Percentiles rank a stretch among this genome's conserved stretches.
phyloP scores from a whole-genome alignment of 2,888 invertebrate genomes.

The Coleophora deauratella region DNA sequence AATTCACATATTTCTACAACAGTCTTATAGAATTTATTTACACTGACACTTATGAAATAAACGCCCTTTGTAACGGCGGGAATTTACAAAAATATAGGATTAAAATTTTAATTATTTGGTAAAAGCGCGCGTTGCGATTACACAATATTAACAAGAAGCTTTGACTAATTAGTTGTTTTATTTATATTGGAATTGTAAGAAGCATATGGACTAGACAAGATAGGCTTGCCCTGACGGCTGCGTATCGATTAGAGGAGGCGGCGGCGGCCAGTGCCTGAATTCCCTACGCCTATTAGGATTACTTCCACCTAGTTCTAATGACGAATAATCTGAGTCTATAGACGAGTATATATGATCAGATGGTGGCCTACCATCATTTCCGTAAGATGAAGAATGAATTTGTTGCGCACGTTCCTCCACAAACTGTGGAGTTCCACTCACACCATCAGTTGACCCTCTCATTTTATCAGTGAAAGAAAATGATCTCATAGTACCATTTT shows the following conservation, averaged over 20 bases:
- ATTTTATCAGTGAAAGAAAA: constrained; percentile 74
- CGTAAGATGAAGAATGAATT: constrained; percentile 56
- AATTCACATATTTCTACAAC: constrained; percentile 70
- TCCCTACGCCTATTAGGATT: constrained; percentile 60
- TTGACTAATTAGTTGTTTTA: constrained; percentile 47
- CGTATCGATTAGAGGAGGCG: constrained; percentile 57
- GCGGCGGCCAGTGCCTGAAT: constrained; percentile 63
- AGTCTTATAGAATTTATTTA: constrained; percentile 74
- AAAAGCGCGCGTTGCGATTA: constrained; percentile 60
- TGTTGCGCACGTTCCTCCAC: constrained; percentile 48
- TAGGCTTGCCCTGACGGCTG: constrained; percentile 67
- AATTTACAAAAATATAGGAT: constrained; percentile 72
- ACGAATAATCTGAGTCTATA: constrained; percentile 91
- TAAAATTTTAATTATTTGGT: constrained; percentile 69
- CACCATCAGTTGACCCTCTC: constrained; percentile 44
- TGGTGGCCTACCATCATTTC: constrained; percentile 79
- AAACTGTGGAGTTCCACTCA: constrained; percentile 79
- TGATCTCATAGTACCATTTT: constrained; percentile 75
- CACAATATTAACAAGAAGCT: constrained; percentile 66
- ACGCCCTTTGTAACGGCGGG: constrained; percentile 58
- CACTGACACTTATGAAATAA: constrained; percentile 50
- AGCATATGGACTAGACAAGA: constrained; percentile 63
- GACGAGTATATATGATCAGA: constrained; percentile 93
- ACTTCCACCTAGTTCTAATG: constrained; percentile 79
- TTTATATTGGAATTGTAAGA: constrained; percentile 32